These are phyloP conservation scores for Scytalopus superciliaris DNA, from an alignment of 2,113 vertebrate species.

Conservation along the genomic window DNA sequence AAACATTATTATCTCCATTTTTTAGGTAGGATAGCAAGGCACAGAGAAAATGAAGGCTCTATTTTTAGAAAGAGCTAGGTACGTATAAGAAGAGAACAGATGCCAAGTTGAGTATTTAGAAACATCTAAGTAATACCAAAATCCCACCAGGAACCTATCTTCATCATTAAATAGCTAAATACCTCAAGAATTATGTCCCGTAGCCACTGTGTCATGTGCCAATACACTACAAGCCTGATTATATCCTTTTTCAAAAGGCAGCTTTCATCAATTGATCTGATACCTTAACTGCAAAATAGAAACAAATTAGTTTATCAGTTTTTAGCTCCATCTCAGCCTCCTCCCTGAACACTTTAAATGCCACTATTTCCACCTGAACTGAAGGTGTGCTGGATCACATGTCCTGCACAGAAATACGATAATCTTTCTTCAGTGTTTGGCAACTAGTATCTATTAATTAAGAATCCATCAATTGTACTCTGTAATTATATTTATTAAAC, in stretches of 20 bases:
- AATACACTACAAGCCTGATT: background rate
- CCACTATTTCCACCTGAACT: constrained; percentile 1
- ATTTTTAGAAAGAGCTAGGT: background rate
- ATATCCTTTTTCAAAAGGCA: background rate
- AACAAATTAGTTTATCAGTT: constrained; percentile 60
- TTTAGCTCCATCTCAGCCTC: background rate
- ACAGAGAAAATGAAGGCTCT: background rate
- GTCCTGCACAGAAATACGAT: constrained; percentile 75
- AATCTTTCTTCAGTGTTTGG: constrained; percentile 75
- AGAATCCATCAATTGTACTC: constrained; percentile 75
- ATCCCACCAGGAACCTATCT: background rate
- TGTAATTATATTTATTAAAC: constrained; percentile 84
- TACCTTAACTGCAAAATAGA: background rate
- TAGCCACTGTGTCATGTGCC: background rate
- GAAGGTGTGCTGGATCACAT: constrained; percentile 64
- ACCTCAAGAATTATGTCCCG: background rate
- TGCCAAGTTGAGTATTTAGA: background rate
- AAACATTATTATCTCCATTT: background rate
- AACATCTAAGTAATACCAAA: background rate
- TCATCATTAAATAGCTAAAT: background rate
- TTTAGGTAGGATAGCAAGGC: background rate
- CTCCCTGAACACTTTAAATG: background rate
- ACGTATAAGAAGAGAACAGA: background rate
- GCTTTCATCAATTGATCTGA: background rate
- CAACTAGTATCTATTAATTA: constrained; percentile 82